Evolutionary conservation across 2,888 invertebrate genomes (phyloP), one percentile per base, ranked within the genome.

Genomic region (Calephelis perditalis): DNA sequence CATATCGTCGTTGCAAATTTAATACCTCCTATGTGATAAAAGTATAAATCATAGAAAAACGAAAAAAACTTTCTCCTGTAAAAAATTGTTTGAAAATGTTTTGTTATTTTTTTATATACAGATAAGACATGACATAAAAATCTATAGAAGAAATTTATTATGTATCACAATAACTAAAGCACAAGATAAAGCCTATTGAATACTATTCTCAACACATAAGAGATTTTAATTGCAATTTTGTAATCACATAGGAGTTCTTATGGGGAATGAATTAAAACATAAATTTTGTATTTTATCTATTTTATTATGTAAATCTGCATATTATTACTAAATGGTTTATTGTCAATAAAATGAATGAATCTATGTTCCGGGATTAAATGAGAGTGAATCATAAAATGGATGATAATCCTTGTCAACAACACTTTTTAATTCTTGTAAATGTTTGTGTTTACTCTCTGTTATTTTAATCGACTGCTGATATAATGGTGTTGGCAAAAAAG

Each of bases 401-500:
- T 65, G 62, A 61, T 65, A 65, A 60, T 63, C 65, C 49, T 59
- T 61, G 45, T 63, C 63, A 56, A 62, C 57, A 46, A 63, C 60
- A 37, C 45, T 56, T 59, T 63, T 63, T 40, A 63, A 55, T 56
- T 65, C 63, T 54, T 63, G 63, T 57, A 65, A 62, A 62, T 65
- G 63, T 52, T 63, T 65, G 59, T 58, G 59, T 58, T 65, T 63
- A 52, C 61, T 62, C 57, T 63, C 59, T 60, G 61, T 65, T 52
- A 61, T 62, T 63, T 65, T 61, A 58, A 58, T 54, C 37, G 58
- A 43, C 63, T 57, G 57, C 40, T 35, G 37, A 55, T 65, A 59
- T 37, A 63, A 61, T 57, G 52, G 60, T 54, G 57, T 59, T 46
- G 62, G 61, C 45, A 55, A 12, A 47, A 49, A 12, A 43, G 15